phyloP scores from a whole-genome alignment of 2,888 invertebrate genomes.

The Rhimphoctona megacephalus region DNA sequence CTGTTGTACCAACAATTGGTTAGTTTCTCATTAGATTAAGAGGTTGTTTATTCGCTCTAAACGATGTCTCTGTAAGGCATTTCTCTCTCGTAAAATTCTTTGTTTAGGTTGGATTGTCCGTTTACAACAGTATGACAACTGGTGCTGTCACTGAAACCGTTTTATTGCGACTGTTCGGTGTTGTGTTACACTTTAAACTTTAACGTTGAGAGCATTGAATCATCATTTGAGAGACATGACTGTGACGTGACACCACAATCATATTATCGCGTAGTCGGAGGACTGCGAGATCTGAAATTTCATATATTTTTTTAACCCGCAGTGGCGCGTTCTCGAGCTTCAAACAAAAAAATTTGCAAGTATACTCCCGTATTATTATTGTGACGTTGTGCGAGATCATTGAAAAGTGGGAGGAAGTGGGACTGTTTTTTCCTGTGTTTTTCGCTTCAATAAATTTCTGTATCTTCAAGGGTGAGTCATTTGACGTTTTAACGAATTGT shows the following conservation, averaged over 20 bases:
- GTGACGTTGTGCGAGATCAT: slow-evolving; percentile 1
- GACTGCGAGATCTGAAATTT: not conserved
- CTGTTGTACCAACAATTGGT: not conserved
- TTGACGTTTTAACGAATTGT: slow-evolving; percentile 17
- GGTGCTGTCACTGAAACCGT: slow-evolving; percentile 27
- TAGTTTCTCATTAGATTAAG: not conserved
- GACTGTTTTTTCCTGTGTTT: slow-evolving; percentile 19
- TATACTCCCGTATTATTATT: slow-evolving; percentile 1
- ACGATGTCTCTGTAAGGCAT: not conserved
- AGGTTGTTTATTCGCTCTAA: not conserved
- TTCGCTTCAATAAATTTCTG: slow-evolving; percentile 24
- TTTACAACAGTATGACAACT: slow-evolving; percentile 29
- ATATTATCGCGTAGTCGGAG: not conserved
- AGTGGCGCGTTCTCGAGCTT: slow-evolving; percentile 15
- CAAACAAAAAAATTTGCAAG: not conserved
- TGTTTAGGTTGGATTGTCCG: not conserved
- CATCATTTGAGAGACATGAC: slow-evolving; percentile 22
- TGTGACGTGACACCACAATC: slow-evolving; percentile 21
- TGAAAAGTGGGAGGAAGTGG: not conserved
- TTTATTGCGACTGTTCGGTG: slow-evolving; percentile 21
- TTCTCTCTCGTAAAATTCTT: not conserved
- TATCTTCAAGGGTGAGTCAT: slow-evolving; percentile 56
- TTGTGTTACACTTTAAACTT: not conserved
- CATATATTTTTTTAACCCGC: not conserved
- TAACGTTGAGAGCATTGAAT: slow-evolving; percentile 17